These are phyloP conservation scores for Hestina assimilis DNA, from an alignment of 1,140 invertebrate species.

Conservation along the genomic window DNA sequence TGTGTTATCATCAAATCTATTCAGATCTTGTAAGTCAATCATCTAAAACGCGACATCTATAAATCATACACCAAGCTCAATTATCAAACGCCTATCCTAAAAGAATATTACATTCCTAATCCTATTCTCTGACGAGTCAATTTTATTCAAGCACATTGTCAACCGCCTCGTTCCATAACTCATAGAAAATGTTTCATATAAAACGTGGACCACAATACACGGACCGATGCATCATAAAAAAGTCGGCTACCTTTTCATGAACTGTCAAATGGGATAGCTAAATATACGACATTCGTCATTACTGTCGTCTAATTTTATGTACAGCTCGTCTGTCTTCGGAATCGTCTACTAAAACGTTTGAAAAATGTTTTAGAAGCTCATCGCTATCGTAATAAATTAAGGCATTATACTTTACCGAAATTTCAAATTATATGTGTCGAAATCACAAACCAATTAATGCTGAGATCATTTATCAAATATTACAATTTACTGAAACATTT, in stretches of 20 bases:
- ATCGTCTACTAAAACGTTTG: constrained; percentile 18
- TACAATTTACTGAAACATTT: no score
- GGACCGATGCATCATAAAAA: constrained; percentile 53
- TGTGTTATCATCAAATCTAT: constrained; percentile 1
- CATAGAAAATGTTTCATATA: constrained; percentile 64
- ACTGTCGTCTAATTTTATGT: constrained; percentile 56
- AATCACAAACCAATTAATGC: neutral
- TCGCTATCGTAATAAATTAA: neutral
- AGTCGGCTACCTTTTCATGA: constrained; percentile 63
- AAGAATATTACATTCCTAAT: constrained; percentile 58
- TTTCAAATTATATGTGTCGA: neutral
- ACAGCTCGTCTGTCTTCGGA: constrained; percentile 7
- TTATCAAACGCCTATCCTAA: constrained; percentile 62
- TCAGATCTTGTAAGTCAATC: constrained; percentile 20
- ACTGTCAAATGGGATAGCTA: constrained; percentile 61
- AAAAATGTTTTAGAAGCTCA: constrained; percentile 7
- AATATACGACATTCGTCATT: constrained; percentile 69
- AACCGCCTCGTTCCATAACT: constrained; percentile 54
- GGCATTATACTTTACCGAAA: no score
- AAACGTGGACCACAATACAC: constrained; percentile 53
- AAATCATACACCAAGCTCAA: constrained; percentile 67
- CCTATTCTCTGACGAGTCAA: constrained; percentile 62
- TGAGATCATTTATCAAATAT: neutral
- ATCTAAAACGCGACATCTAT: constrained; percentile 42
- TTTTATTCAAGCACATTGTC: constrained; percentile 67